Evolutionary conservation across 2,797 vertebrate species (phyloP).

Genomic region (Tenualosa thibaudeaui): DNA sequence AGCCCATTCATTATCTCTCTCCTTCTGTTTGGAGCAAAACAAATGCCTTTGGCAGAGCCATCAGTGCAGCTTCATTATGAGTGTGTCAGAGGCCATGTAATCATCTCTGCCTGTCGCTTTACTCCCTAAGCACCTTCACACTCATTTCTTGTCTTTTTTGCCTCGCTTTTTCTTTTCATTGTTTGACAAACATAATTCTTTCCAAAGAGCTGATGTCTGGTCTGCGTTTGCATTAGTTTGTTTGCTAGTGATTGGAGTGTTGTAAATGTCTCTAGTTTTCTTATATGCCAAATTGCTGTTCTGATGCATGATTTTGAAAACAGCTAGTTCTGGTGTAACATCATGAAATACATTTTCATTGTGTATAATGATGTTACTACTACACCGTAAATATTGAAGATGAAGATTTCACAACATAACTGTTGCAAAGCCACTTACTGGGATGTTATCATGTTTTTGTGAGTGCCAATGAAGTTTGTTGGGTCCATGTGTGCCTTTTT

Average conservation of each 20-base stretch:
- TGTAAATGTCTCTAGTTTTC: neutral
- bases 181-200: neutral
- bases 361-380: neutral
- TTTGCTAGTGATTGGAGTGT: neutral
- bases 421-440: neutral
- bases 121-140: slow-evolving; percentile 17
- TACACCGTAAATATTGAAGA: neutral
- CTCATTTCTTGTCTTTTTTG: slow-evolving; percentile 10
- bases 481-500: neutral
- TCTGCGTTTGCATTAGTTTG: neutral
- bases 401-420: too few relatives aligned
- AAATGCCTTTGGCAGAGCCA: slow-evolving; percentile 23
- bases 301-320: too few relatives aligned
- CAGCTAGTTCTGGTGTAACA: too few relatives aligned
- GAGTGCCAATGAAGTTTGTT: neutral
- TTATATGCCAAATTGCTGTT: neutral
- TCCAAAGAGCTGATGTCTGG: neutral
- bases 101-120: slow-evolving; percentile 9
- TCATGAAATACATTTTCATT: neutral
- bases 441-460: neutral
- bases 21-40: slow-evolving; percentile 25
- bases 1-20: slow-evolving; percentile 19
- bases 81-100: slow-evolving; percentile 23
- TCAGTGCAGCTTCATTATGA: slow-evolving; percentile 13
- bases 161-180: neutral